Evolutionary conservation across 2,888 invertebrate species (phyloP).

Genomic region (Meiosimyza platycephala): DNA sequence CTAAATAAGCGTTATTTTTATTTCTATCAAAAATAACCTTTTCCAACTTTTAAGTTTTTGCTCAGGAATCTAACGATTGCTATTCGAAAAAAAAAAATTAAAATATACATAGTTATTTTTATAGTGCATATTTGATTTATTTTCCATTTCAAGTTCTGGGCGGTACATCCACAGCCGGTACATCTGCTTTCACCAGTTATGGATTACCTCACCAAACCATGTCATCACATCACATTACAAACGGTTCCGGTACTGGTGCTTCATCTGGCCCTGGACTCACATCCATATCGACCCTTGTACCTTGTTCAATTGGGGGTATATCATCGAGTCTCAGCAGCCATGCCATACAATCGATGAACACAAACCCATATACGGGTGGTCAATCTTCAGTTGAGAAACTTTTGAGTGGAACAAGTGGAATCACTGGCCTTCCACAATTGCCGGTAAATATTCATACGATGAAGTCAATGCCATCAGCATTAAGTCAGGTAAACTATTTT

Average conservation of each 20-base stretch:
- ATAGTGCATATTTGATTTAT: too few species aligned
- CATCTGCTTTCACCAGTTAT: conserved; percentile 54
- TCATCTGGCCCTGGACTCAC: conserved; percentile 50
- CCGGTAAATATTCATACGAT: conserved; percentile 68
- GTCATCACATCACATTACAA: conserved; percentile 44
- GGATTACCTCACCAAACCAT: conserved; percentile 26
- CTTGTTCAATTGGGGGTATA: conserved; percentile 67
- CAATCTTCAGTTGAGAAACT: conserved; percentile 68
- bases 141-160: conserved; percentile 52
- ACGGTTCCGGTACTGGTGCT: conserved; percentile 50
- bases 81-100: too few species aligned
- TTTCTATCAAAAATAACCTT: too few species aligned
- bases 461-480: conserved; percentile 67
- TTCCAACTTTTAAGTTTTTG: too few species aligned
- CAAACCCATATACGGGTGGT: conserved; percentile 54
- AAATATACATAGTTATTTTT: too few species aligned
- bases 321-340: conserved; percentile 78
- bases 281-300: conserved; percentile 62
- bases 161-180: conserved; percentile 51
- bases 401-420: conserved; percentile 68
- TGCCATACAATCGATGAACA: conserved; percentile 72
- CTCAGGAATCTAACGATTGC: too few species aligned
- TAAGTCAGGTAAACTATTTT: conserved; percentile 68
- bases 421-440: conserved; percentile 65
- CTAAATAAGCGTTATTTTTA: too few species aligned